These are phyloP conservation scores for Branchellion lobata DNA, from an alignment of 2,888 invertebrate species.

Conservation along the genomic window DNA sequence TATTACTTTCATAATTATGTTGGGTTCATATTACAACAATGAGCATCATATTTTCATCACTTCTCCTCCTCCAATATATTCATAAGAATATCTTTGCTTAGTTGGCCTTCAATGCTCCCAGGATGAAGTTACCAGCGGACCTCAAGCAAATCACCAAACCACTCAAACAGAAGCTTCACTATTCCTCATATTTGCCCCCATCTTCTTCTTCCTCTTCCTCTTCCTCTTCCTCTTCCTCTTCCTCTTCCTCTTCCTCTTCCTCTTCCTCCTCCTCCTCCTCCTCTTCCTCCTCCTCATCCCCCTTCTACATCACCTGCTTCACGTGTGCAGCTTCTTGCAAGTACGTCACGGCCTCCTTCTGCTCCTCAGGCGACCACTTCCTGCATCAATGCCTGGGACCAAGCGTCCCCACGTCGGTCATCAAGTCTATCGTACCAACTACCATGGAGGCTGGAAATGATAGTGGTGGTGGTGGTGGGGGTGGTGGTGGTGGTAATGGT, in stretches of 20 bases:
- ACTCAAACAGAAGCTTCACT: not conserved
- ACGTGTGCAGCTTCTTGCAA: constrained; percentile 84
- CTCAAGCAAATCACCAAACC: not conserved
- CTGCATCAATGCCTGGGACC: constrained; percentile 88
- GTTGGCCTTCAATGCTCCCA: not conserved
- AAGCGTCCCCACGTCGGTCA: constrained; percentile 70
- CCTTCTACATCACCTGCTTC: constrained; percentile 43
- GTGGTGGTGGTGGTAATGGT: not conserved
- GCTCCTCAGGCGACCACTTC: constrained; percentile 74
- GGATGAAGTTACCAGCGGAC: constrained; percentile 41
- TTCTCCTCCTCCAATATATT: not conserved
- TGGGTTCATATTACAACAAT: too few species aligned
- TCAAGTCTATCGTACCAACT: constrained; percentile 50
- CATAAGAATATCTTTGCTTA: not conserved
- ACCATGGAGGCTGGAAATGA: constrained; percentile 54
- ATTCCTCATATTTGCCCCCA: not conserved
- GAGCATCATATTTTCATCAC: not conserved
- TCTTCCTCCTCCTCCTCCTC: constrained; percentile 68
- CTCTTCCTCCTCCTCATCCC: not conserved
- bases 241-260: constrained; percentile 67
- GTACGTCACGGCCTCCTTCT: constrained; percentile 69
- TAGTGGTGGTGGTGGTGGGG: constrained; percentile 68
- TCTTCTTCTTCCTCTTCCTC: constrained; percentile 70
- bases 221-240: constrained; percentile 77
- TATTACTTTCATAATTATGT: not conserved